These are phyloP conservation scores for Trissolcus brochymenae DNA, from an alignment of 2,888 invertebrate species.

Conservation along the genomic window DNA sequence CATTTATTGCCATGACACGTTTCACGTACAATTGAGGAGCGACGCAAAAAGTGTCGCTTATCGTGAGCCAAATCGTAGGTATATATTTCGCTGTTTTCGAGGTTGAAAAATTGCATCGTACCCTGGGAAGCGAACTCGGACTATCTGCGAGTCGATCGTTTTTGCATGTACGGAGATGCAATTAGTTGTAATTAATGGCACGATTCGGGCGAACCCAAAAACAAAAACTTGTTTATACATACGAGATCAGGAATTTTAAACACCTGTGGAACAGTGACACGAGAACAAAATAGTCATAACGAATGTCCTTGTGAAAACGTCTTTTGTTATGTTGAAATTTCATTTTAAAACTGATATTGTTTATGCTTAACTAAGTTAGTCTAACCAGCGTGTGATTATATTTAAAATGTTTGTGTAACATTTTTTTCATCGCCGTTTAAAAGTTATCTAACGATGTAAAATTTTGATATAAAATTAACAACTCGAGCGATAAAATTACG, in stretches of 20 bases:
- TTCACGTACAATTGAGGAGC: constrained; percentile 22
- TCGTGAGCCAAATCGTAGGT: constrained; percentile 48
- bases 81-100: constrained; percentile 42
- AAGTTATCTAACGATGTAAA: too few species aligned
- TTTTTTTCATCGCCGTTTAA: too few species aligned
- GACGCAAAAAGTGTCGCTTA: constrained; percentile 40
- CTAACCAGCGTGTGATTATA: too few species aligned
- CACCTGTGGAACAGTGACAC: constrained; percentile 26
- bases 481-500: too few species aligned
- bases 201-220: constrained; percentile 25
- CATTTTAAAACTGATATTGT: too few species aligned
- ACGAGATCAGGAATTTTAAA: constrained; percentile 22
- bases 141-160: constrained; percentile 38
- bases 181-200: constrained; percentile 50
- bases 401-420: too few species aligned
- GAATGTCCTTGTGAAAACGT: too few species aligned
- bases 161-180: constrained; percentile 35
- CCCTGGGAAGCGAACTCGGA: constrained; percentile 23
- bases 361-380: too few species aligned
- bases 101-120: constrained; percentile 41
- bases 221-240: constrained; percentile 32
- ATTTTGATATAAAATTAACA: too few species aligned
- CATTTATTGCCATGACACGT: constrained; percentile 30
- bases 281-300: too few species aligned
- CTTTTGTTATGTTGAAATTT: too few species aligned